phyloP scores from a whole-genome alignment of 2,888 invertebrate species.

The Synergus laeviventris region DNA sequence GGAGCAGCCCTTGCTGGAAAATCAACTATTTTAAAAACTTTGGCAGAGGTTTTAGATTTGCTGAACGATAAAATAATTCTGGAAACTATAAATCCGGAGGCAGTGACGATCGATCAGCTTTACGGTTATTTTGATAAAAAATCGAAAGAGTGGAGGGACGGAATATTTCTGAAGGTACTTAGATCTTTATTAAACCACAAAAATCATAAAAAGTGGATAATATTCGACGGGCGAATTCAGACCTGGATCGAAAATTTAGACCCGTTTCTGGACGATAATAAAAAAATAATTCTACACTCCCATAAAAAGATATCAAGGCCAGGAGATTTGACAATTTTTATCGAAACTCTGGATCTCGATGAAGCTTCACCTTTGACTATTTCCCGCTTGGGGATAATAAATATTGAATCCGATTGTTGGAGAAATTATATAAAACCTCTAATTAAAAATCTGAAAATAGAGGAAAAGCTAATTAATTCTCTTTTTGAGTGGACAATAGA shows the following conservation, averaged over 20 bases:
- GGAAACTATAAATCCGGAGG: conserved; percentile 79
- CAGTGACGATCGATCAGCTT: conserved; percentile 78
- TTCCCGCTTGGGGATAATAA: conserved; percentile 82
- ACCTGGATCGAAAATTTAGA: conserved; percentile 81
- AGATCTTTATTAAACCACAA: conserved; percentile 74
- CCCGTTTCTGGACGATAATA: conserved; percentile 78
- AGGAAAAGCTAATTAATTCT: conserved; percentile 61
- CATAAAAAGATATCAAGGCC: conserved; percentile 80
- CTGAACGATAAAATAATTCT: conserved; percentile 68
- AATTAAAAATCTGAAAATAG: conserved; percentile 54
- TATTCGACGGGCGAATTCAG: conserved; percentile 81
- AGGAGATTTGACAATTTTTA: conserved; percentile 78
- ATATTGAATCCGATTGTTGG: conserved; percentile 78
- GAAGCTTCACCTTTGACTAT: conserved; percentile 80
- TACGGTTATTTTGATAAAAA: conserved; percentile 79
- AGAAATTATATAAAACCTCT: conserved; percentile 74
- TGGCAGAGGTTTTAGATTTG: conserved; percentile 75
- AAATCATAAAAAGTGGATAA: conserved; percentile 78
- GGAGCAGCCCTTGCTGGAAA: conserved; percentile 79
- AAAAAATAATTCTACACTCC: conserved; percentile 79
- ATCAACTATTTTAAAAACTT: conserved; percentile 76
- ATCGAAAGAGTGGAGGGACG: conserved; percentile 78
- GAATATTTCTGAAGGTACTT: conserved; percentile 76
- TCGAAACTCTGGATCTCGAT: conserved; percentile 80
- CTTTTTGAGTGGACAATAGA: conserved; percentile 79